Percentiles rank a stretch among this genome's conserved stretches.
phyloP scores from a whole-genome alignment of 64 coral and sea anemone genomes.

The Actinia tenebrosa region DNA sequence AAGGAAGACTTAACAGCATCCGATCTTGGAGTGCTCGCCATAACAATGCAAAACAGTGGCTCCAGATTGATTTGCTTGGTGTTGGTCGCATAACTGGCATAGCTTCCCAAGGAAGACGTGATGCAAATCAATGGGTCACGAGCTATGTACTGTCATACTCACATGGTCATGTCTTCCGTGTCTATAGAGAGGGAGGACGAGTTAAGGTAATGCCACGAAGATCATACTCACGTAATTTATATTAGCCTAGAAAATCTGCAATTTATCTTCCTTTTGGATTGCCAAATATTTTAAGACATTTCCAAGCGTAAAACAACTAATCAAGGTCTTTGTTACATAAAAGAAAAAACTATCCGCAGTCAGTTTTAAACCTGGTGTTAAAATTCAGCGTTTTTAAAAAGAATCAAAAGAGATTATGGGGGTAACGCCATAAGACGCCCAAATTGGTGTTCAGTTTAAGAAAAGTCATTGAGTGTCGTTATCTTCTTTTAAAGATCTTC shows the following conservation, averaged over 20 bases:
- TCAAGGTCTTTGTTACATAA: too few species aligned
- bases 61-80: slow-evolving; percentile 53
- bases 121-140: slow-evolving; percentile 75
- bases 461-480: neutral
- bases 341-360: too few species aligned
- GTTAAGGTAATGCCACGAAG: slow-evolving; percentile 11
- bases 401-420: too few species aligned
- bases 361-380: too few species aligned
- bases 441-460: too few species aligned
- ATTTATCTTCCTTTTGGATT: too few species aligned
- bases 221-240: too few species aligned
- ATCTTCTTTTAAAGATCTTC: slow-evolving; percentile 47
- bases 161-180: slow-evolving; percentile 17
- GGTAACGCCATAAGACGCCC: too few species aligned
- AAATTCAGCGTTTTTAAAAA: too few species aligned
- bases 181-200: slow-evolving; percentile 38
- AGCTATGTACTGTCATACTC: slow-evolving; percentile 60
- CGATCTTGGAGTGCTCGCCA: slow-evolving; percentile 27
- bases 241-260: too few species aligned
- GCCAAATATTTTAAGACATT: too few species aligned
- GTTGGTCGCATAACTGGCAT: slow-evolving; percentile 55
- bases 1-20: slow-evolving; percentile 40
- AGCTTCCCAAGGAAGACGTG: slow-evolving; percentile 70
- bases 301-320: too few species aligned
- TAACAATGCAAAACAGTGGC: slow-evolving; percentile 45